Evolutionary conservation across 2,888 invertebrate species (phyloP), one percentile per base, ranked within the genome.

Genomic region (Nemotelus pantherinus): DNA sequence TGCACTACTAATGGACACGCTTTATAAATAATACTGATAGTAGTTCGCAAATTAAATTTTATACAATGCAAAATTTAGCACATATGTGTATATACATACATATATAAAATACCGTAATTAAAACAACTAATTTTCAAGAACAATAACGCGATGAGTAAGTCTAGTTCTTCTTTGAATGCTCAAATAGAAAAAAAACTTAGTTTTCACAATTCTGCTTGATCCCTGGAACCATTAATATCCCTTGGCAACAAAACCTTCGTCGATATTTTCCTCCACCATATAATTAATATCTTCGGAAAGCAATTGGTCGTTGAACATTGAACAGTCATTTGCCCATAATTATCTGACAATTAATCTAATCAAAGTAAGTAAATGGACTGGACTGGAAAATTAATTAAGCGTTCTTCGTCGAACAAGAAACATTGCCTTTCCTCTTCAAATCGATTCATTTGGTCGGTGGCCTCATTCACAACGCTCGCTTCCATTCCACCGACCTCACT

Each of bases 381-480:
- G n/a, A 74, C 74, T 74, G 48, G 70, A 74, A 58, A 74, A 74
- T 74, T 74, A 74, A 74, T 74, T 63, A 74, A 74, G 74, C 60
- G 63, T 60, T 47, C 60, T 70, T 10, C 57, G n/a, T 63, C 9
- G 74, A 48, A 60, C 60, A 74, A 74, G 74, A 45, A 50, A 60
- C 48, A 47, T 58, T 50, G 70, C 70, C 70, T 50, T 70, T 25
- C 47, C 25, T 74, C 10, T 60, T 74, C 58, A 45, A 74, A 48
- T 74, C 60, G 63, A 74, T 74, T 48, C 5, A 57, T 72, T 41
- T 60, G 7, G 41, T 41, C 41, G 3, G 57, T 41, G 39, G 25
- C 25, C 50, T 50, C 74, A 2, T 41, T 55, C 60, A 41, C 57
- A 9, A 3, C 57, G n/a, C 57, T 67, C 50, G 50, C 7, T 48